Evolutionary conservation across 2,888 invertebrate genomes (phyloP).

Genomic region (Steinernema carpocapsae): DNA sequence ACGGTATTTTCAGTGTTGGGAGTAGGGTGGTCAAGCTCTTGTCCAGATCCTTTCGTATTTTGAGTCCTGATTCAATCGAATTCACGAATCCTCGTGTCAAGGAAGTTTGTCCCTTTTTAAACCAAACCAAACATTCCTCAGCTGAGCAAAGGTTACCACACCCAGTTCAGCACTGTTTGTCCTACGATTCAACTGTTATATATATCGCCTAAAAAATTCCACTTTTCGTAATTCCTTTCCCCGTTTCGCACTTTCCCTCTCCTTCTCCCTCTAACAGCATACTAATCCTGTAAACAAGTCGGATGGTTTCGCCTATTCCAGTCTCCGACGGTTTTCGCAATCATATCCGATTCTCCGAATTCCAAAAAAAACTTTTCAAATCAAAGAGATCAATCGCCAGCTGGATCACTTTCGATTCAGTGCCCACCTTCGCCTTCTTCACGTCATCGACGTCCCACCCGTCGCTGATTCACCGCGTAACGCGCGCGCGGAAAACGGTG

Average conservation of each 20-base stretch:
- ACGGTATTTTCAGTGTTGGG: too few relatives aligned
- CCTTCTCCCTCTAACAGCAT: too few relatives aligned
- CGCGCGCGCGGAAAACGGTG: neutral
- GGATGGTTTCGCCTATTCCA: too few relatives aligned
- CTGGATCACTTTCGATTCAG: neutral
- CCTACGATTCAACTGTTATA: too few relatives aligned
- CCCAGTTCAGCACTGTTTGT: too few relatives aligned
- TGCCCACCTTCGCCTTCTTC: neutral
- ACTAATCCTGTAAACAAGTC: neutral
- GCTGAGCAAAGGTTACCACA: too few relatives aligned
- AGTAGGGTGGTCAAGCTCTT: too few relatives aligned
- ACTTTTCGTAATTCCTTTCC: neutral
- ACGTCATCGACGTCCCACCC: neutral
- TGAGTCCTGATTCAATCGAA: too few relatives aligned
- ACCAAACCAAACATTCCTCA: too few relatives aligned
- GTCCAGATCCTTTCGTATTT: too few relatives aligned
- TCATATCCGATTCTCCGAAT: neutral
- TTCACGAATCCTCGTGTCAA: too few relatives aligned
- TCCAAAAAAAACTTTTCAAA: neutral
- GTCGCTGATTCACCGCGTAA: slow-evolving; percentile 4
- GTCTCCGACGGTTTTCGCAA: neutral
- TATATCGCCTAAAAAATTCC: neutral
- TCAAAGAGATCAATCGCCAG: neutral
- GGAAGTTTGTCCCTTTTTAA: too few relatives aligned
- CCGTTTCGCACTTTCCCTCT: neutral